These are phyloP conservation scores for Linnaemya tessellans DNA, from an alignment of 2,888 invertebrate species.

Conservation along the genomic window DNA sequence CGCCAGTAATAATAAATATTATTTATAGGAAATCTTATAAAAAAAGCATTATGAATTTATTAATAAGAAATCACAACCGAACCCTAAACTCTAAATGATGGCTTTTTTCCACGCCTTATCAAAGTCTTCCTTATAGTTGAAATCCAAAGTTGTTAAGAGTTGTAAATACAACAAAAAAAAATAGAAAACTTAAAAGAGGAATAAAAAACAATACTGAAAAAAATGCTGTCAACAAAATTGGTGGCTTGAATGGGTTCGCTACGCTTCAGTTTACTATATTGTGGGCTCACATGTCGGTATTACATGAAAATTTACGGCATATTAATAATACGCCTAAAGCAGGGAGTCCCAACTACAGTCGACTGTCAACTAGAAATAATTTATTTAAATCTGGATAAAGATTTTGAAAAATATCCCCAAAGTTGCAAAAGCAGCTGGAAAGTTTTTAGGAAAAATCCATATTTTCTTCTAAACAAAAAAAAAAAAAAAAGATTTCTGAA, in stretches of 20 bases:
- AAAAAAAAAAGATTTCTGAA: too few species aligned
- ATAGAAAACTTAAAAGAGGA: constrained; percentile 3
- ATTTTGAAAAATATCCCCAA: too few species aligned
- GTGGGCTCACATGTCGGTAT: constrained; percentile 44
- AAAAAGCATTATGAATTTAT: constrained; percentile 66
- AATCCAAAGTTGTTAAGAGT: constrained; percentile 45
- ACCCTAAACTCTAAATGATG: constrained; percentile 66
- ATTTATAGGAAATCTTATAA: constrained; percentile 53
- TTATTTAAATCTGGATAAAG: background rate
- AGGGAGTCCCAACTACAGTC: constrained; percentile 20
- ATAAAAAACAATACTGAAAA: constrained; percentile 30
- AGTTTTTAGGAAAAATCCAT: too few species aligned
- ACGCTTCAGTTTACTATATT: constrained; percentile 28
- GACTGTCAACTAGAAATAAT: background rate
- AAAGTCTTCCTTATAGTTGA: constrained; percentile 20
- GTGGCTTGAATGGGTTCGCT: constrained; percentile 51
- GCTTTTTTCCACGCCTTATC: constrained; percentile 69
- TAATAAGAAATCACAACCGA: constrained; percentile 64
- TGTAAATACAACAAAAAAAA: background rate
- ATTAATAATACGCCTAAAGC: constrained; percentile 41
- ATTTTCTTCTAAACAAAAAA: too few species aligned
- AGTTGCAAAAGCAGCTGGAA: too few species aligned
- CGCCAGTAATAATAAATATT: background rate
- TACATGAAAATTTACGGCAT: constrained; percentile 38
- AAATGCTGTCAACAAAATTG: constrained; percentile 67